A percentile compares a stretch with the other conserved stretches of the same genome.
Conservation (phyloP, 2,113 vertebrate genomes). For the Tetrao urogallus region DNA sequence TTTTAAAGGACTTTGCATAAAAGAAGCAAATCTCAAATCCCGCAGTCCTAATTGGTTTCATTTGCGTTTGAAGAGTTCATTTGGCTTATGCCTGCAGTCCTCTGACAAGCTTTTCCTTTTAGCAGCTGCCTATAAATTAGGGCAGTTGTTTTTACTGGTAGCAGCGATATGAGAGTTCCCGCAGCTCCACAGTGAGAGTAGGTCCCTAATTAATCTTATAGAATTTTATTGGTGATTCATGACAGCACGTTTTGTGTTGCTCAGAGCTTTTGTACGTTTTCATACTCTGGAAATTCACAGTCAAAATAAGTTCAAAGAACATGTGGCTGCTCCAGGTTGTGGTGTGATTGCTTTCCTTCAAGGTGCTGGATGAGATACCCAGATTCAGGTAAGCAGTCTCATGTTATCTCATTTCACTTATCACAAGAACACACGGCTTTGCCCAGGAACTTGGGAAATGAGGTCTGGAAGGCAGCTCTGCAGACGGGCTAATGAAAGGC, state of each 20-base stretch:
- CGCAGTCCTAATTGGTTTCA: slow-evolving; percentile 33
- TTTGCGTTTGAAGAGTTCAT: slow-evolving; percentile 49
- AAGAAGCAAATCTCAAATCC: background rate
- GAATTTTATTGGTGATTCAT: background rate
- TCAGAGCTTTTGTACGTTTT: background rate
- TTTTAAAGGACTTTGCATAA: slow-evolving; percentile 5
- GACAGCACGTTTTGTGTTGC: background rate
- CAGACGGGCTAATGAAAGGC: background rate
- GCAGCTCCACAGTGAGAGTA: background rate
- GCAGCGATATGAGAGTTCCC: slow-evolving; percentile 1
- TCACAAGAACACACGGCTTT: background rate
- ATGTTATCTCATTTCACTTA: background rate
- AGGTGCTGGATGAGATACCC: background rate
- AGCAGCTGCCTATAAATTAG: slow-evolving; percentile 59
- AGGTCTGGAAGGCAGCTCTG: background rate
- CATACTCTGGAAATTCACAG: background rate
- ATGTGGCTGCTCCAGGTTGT: background rate
- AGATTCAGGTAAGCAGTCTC: background rate
- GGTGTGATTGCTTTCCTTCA: background rate
- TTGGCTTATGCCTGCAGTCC: slow-evolving; percentile 40
- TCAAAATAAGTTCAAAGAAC: background rate
- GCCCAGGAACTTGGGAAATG: background rate
- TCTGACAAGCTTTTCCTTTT: slow-evolving; percentile 41
- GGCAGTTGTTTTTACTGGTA: slow-evolving; percentile 46
- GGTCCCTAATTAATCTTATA: background rate